phyloP scores from a whole-genome alignment of 2,113 vertebrate species.

The Amazona guildingii region DNA sequence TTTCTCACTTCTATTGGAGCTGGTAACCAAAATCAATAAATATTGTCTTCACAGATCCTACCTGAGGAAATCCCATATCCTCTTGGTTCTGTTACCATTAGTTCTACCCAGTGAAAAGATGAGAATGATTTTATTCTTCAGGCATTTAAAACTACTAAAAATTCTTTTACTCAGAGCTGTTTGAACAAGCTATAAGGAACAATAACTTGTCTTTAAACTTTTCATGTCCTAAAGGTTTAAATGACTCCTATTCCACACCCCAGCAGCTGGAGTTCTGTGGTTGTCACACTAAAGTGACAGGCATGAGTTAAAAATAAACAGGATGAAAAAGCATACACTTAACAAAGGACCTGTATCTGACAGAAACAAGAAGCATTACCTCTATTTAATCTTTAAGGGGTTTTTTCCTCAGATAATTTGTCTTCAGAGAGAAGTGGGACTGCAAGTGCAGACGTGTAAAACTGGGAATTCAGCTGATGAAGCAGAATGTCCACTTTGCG shows the following conservation, averaged over 20 bases:
- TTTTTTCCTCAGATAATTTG: not conserved
- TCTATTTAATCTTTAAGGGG: not conserved
- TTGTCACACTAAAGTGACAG: not conserved
- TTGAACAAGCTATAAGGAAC: not conserved
- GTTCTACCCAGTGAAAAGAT: not conserved
- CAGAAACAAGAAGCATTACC: not conserved
- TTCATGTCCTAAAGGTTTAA: not conserved
- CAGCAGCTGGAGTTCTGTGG: not conserved
- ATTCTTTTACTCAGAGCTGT: not conserved
- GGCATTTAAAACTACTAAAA: not conserved
- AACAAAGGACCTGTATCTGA: not conserved
- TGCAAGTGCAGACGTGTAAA: not conserved
- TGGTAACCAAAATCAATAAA: slow-evolving; percentile 14
- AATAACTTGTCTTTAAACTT: not conserved
- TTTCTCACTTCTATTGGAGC: slow-evolving; percentile 29
- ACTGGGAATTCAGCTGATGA: slow-evolving; percentile 29
- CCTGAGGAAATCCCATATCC: slow-evolving; percentile 24
- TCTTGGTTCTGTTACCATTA: not conserved
- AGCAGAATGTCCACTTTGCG: not conserved
- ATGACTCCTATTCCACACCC: not conserved
- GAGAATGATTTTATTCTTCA: not conserved
- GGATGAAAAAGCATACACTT: not conserved
- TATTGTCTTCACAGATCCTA: not conserved
- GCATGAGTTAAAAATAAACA: not conserved
- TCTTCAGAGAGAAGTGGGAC: not conserved